Evolutionary conservation across 1,140 invertebrate species (phyloP).

Genomic region (Tribolium castaneum): DNA sequence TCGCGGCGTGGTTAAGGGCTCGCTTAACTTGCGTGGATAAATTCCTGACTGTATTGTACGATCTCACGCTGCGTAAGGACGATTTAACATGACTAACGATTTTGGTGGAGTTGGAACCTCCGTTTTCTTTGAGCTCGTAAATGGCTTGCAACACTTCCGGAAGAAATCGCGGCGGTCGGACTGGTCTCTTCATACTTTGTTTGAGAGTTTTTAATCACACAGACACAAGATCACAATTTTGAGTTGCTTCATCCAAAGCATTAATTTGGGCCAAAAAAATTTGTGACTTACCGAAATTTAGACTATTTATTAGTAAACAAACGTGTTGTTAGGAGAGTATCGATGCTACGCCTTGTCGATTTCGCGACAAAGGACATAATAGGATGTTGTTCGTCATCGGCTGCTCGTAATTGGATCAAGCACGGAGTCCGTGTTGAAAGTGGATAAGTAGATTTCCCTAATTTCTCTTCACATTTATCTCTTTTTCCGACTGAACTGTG

Average conservation of each 20-base stretch:
- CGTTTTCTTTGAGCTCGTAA: conserved; percentile 43
- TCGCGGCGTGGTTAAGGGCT: conserved; percentile 62
- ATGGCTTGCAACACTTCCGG: conserved; percentile 47
- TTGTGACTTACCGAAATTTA: not conserved
- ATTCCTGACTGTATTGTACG: conserved; percentile 35
- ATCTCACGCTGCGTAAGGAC: not conserved
- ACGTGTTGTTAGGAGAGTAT: conserved; percentile 10
- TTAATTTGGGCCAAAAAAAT: not conserved
- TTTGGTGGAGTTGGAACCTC: conserved; percentile 39
- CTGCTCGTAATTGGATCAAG: conserved; percentile 9
- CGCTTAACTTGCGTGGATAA: conserved; percentile 56
- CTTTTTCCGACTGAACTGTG: conserved; percentile 11
- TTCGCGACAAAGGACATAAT: not conserved
- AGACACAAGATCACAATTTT: not conserved
- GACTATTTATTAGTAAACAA: not conserved
- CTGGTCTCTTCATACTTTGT: conserved; percentile 24
- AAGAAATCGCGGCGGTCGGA: conserved; percentile 36
- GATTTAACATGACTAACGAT: conserved; percentile 47
- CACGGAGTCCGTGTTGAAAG: conserved; percentile 11
- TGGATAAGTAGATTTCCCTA: conserved; percentile 23
- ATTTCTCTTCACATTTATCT: conserved; percentile 19
- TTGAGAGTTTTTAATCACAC: not conserved
- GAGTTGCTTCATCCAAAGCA: not conserved
- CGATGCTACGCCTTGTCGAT: conserved; percentile 6
- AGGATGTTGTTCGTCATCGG: conserved; percentile 9